phyloP scores from a whole-genome alignment of 1,140 invertebrate species.

The Ganaspis sp. region DNA sequence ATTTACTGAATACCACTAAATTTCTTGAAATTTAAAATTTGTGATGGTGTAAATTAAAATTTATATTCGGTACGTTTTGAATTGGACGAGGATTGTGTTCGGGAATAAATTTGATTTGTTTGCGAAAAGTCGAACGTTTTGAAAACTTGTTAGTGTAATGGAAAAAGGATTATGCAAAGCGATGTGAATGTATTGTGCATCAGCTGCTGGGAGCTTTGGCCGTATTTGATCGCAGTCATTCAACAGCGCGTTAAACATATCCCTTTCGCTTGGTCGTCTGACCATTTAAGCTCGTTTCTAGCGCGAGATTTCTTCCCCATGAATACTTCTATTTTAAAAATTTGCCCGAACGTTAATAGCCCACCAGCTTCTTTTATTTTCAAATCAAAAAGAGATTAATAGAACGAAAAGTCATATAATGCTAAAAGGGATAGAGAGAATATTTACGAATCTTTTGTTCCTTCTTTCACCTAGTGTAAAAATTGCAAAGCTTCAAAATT shows the following conservation, averaged over 20 bases:
- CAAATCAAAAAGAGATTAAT: neutral
- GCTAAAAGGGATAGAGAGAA: neutral
- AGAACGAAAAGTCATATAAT: neutral
- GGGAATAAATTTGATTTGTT: slow-evolving; percentile 6
- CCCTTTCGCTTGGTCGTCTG: slow-evolving; percentile 11
- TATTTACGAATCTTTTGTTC: no score
- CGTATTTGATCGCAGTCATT: slow-evolving; percentile 22
- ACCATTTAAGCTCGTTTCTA: slow-evolving; percentile 15
- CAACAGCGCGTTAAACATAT: slow-evolving; percentile 20
- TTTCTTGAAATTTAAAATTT: neutral
- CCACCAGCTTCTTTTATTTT: neutral
- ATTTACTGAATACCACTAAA: no score
- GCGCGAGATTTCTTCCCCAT: neutral
- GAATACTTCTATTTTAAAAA: slow-evolving; percentile 17
- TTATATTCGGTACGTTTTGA: neutral
- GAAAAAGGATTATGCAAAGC: slow-evolving; percentile 25
- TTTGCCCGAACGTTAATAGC: neutral
- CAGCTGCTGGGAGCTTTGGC: slow-evolving; percentile 25
- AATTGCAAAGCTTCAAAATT: no score
- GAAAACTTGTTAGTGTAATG: slow-evolving; percentile 31
- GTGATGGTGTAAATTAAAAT: neutral
- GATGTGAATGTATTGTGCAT: slow-evolving; percentile 18
- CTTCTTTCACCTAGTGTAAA: no score
- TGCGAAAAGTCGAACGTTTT: slow-evolving; percentile 1
- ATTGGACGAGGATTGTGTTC: neutral